Evolutionary conservation across 2,113 vertebrate genomes (phyloP).

Genomic region (Sinosuthora webbiana): DNA sequence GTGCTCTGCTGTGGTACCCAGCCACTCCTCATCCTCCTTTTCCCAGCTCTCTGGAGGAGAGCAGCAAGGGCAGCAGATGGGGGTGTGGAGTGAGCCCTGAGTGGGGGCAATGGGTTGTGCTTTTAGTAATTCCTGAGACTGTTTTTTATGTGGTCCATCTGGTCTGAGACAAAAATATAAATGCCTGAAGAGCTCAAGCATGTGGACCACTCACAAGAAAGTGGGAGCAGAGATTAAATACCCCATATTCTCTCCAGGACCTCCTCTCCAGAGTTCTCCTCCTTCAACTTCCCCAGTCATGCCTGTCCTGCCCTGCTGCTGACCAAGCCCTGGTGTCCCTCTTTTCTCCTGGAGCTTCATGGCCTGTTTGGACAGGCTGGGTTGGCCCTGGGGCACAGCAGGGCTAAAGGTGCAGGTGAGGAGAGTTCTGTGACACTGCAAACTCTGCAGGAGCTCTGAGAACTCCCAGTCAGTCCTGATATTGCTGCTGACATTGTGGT

Average conservation of each 20-base stretch:
- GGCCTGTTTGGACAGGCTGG: neutral
- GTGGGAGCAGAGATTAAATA: neutral
- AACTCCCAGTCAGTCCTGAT: fast-evolving
- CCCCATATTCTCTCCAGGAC: neutral
- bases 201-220: neutral
- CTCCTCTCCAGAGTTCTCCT: neutral
- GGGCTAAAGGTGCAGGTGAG: neutral
- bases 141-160: neutral
- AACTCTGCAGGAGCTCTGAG: neutral
- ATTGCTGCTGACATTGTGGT: fast-evolving
- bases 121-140: fast-evolving
- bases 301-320: neutral
- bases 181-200: neutral
- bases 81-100: fast-evolving
- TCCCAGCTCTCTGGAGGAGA: neutral
- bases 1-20: fast-evolving
- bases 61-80: neutral
- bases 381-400: fast-evolving
- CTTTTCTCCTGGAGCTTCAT: neutral
- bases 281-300: neutral
- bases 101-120: fast-evolving
- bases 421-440: fast-evolving
- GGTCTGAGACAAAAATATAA: neutral
- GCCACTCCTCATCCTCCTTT: neutral
- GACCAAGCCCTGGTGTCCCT: neutral